Percentiles rank a stretch among this genome's conserved stretches.
phyloP scores from a whole-genome alignment of 2,113 vertebrate species.

The Bujurquina vittata region DNA sequence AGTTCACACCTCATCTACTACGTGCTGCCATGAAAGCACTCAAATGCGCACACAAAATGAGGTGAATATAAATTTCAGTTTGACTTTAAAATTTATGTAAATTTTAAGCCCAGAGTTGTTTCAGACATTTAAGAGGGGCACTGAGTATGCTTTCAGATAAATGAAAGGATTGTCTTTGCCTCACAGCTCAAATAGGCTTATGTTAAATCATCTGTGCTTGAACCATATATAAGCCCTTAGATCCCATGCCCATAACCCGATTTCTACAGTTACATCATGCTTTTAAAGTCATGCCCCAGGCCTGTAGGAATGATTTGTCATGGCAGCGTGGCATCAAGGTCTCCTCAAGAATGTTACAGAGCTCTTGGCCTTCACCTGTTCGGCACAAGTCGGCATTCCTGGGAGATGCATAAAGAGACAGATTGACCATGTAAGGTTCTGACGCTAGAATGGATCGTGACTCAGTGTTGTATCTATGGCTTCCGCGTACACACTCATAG shows the following conservation, averaged over 20 bases:
- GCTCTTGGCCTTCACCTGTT: conserved; percentile 48
- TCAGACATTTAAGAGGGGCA: not conserved
- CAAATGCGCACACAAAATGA: not conserved
- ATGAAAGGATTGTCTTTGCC: conserved; percentile 5
- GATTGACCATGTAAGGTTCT: conserved; percentile 46
- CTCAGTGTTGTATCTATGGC: conserved; percentile 44
- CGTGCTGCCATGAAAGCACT: not conserved
- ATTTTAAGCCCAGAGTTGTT: not conserved
- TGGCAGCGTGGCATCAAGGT: conserved; percentile 37
- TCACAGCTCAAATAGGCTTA: not conserved
- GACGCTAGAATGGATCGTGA: conserved; percentile 52
- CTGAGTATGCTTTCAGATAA: not conserved
- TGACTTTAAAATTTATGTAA: not conserved
- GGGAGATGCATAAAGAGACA: conserved; percentile 3
- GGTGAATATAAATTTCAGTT: not conserved
- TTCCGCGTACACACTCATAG: conserved; percentile 17
- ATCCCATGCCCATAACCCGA: not conserved
- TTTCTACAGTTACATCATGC: conserved; percentile 35
- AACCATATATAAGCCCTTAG: conserved; percentile 1
- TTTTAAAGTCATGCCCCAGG: conserved; percentile 34
- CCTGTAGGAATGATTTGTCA: conserved; percentile 44
- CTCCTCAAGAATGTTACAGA: conserved; percentile 50
- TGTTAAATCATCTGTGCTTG: not conserved
- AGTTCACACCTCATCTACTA: not conserved
- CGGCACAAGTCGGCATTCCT: conserved; percentile 19